A percentile compares a stretch with the other conserved stretches of the same genome.
Evolutionary conservation across 1,140 invertebrate genomes (phyloP).

Genomic region (Sitophilus oryzae): DNA sequence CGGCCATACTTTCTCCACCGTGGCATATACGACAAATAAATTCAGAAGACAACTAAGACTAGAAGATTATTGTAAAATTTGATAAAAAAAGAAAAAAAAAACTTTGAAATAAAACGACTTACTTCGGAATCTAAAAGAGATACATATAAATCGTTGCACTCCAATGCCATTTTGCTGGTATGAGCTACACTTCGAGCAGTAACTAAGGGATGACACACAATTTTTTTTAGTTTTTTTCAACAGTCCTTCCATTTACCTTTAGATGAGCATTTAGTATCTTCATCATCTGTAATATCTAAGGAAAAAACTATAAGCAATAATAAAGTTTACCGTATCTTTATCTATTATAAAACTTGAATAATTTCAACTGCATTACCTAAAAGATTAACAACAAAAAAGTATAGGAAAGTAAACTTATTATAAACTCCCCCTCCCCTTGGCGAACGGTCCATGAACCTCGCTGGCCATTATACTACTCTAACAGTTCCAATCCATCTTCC

Average conservation of each 20-base stretch:
- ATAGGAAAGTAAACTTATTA: no score
- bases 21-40: conserved; percentile 42
- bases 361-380: no score
- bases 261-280: not conserved
- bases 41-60: conserved; percentile 18
- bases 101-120: conserved; percentile 7
- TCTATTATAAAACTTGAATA: no score
- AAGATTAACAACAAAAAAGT: no score
- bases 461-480: no score
- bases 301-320: no score
- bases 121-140: conserved; percentile 30
- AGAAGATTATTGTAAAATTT: no score
- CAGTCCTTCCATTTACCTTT: not conserved
- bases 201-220: conserved; percentile 28
- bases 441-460: no score
- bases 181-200: conserved; percentile 33
- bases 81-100: no score
- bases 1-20: conserved; percentile 39
- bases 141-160: conserved; percentile 33
- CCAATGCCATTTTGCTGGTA: conserved; percentile 27
- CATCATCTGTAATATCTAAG: conserved; percentile 10
- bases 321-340: no score
- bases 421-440: no score
- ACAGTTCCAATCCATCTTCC: no score
- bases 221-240: conserved; percentile 11